A percentile compares a stretch with the other conserved stretches of the same genome.
These are phyloP conservation scores for Carapus acus DNA, from an alignment of 2,797 vertebrate genomes.

Conservation along the genomic window DNA sequence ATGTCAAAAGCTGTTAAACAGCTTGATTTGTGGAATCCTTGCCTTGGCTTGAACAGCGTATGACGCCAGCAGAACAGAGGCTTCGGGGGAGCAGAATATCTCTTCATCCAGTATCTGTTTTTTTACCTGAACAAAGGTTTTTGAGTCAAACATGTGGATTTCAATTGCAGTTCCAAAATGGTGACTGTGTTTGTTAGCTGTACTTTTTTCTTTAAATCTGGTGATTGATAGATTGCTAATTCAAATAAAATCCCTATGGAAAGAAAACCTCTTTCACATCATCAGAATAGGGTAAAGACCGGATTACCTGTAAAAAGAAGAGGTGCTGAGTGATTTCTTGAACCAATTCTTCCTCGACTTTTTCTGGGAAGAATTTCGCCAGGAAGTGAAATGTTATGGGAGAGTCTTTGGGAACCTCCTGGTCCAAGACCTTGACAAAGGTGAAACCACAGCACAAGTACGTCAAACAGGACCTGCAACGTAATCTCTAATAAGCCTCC, in stretches of 20 bases:
- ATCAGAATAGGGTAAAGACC: no score
- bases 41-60: slow-evolving; percentile 96
- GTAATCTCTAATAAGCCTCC: no score
- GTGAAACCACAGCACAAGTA: slow-evolving; percentile 1
- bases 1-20: no score
- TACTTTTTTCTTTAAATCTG: no score
- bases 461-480: neutral
- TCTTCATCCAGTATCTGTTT: slow-evolving; percentile 93
- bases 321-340: slow-evolving; percentile 96
- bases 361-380: slow-evolving; percentile 94
- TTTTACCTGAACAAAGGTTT: slow-evolving; percentile 79
- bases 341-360: slow-evolving; percentile 89
- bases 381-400: slow-evolving; percentile 88
- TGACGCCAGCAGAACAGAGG: slow-evolving; percentile 87
- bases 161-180: no score
- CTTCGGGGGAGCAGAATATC: slow-evolving; percentile 92
- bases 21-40: slow-evolving; percentile 12
- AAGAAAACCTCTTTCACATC: no score
- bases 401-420: slow-evolving; percentile 92
- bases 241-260: no score
- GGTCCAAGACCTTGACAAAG: slow-evolving; percentile 81
- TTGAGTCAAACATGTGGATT: slow-evolving; percentile 1
- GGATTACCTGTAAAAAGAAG: slow-evolving; percentile 89
- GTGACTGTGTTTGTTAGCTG: no score
- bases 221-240: no score